Percentiles rank a stretch among this genome's conserved stretches.
Conservation (phyloP, 2,797 vertebrate species). For the Scolopax rusticola region DNA sequence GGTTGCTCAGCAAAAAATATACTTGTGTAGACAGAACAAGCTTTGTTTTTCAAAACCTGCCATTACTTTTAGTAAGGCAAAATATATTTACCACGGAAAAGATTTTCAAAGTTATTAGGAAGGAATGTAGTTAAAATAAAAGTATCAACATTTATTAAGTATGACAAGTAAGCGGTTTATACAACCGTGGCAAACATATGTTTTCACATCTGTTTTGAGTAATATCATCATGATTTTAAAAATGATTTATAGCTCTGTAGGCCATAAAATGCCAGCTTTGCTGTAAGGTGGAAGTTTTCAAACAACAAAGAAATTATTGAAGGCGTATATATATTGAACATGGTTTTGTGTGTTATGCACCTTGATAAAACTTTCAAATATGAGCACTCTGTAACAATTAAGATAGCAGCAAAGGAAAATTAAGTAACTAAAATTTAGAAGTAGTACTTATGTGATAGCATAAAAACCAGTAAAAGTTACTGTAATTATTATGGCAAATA, state of each 20-base stretch:
- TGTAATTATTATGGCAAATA: neutral
- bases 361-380: conserved; percentile 2
- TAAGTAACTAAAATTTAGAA: neutral
- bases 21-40: neutral
- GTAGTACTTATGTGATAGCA: neutral
- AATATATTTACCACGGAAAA: conserved; percentile 64
- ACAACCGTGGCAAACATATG: conserved; percentile 79
- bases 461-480: neutral
- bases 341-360: neutral
- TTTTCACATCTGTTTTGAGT: conserved; percentile 84
- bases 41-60: conserved; percentile 27
- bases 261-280: conserved; percentile 77
- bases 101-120: conserved; percentile 73
- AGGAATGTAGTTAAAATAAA: conserved; percentile 71
- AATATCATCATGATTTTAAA: conserved; percentile 83
- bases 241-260: conserved; percentile 81
- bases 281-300: conserved; percentile 69
- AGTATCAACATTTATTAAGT: conserved; percentile 79
- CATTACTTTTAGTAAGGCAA: conserved; percentile 38
- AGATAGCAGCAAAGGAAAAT: neutral
- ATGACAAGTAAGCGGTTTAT: conserved; percentile 79
- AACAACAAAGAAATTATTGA: conserved; percentile 74
- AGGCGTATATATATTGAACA: conserved; percentile 35
- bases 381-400: neutral
- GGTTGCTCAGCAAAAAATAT: neutral